These are phyloP conservation scores for Lymantria monacha DNA, from an alignment of 2,888 invertebrate species.

Conservation along the genomic window DNA sequence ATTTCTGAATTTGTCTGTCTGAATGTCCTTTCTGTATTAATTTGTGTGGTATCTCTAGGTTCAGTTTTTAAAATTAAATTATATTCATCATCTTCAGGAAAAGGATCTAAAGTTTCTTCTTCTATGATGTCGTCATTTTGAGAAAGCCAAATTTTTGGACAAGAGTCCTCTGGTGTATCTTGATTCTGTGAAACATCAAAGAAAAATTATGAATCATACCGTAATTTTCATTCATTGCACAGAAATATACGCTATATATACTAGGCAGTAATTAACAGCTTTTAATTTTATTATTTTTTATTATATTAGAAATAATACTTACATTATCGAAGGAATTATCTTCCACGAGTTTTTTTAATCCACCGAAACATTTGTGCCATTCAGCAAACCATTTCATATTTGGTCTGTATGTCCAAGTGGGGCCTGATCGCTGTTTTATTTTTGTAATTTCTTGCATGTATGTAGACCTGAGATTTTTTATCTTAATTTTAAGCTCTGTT, in stretches of 20 bases:
- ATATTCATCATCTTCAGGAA: constrained; percentile 39
- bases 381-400: constrained; percentile 59
- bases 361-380: constrained; percentile 47
- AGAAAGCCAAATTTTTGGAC: constrained; percentile 36
- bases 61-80: constrained; percentile 48
- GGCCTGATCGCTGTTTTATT: constrained; percentile 49
- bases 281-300: not conserved
- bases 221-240: not conserved
- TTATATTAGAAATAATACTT: too few relatives aligned
- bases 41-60: constrained; percentile 31
- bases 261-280: not conserved
- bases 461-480: constrained; percentile 59
- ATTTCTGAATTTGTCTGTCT: constrained; percentile 15
- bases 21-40: constrained; percentile 3
- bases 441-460: constrained; percentile 59
- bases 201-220: not conserved
- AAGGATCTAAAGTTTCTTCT: constrained; percentile 36
- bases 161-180: constrained; percentile 31
- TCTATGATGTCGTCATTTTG: constrained; percentile 27
- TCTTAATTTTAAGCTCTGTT: constrained; percentile 52
- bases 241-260: not conserved
- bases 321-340: constrained; percentile 4
- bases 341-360: constrained; percentile 26
- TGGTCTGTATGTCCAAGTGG: constrained; percentile 46
- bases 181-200: constrained; percentile 22